These are phyloP conservation scores for Acromyrmex charruanus DNA, from an alignment of 1,140 invertebrate genomes.

Conservation along the genomic window DNA sequence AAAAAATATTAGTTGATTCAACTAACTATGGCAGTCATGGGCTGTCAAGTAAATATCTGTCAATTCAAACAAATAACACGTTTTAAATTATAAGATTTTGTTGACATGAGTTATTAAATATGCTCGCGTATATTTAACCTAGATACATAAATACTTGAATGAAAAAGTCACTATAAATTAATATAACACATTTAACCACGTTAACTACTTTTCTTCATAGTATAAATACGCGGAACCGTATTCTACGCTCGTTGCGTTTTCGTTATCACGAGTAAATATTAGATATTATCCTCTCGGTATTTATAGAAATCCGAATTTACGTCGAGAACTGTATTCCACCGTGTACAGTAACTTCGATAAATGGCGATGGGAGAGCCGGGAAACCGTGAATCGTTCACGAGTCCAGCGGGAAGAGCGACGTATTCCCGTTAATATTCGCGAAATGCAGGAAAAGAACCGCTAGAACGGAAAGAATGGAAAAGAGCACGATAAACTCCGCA, in stretches of 20 bases:
- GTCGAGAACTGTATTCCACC: not conserved
- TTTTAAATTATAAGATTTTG: too few relatives aligned
- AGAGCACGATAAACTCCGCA: not conserved
- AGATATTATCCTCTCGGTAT: not conserved
- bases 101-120: too few relatives aligned
- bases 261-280: constrained; percentile 9
- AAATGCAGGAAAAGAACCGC: constrained; percentile 4
- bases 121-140: too few relatives aligned
- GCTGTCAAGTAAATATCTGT: too few relatives aligned
- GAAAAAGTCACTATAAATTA: too few relatives aligned
- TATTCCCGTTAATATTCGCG: constrained; percentile 11
- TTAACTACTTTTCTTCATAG: too few relatives aligned
- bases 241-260: not conserved
- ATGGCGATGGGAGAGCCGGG: not conserved
- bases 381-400: not conserved
- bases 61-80: too few relatives aligned
- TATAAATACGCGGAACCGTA: not conserved
- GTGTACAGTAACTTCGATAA: not conserved
- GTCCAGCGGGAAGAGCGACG: too few relatives aligned
- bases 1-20: too few relatives aligned
- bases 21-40: too few relatives aligned
- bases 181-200: too few relatives aligned
- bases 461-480: not conserved
- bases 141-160: too few relatives aligned
- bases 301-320: not conserved